Conservation (phyloP, 2,888 invertebrate species). For the Osedax frankpressi region DNA sequence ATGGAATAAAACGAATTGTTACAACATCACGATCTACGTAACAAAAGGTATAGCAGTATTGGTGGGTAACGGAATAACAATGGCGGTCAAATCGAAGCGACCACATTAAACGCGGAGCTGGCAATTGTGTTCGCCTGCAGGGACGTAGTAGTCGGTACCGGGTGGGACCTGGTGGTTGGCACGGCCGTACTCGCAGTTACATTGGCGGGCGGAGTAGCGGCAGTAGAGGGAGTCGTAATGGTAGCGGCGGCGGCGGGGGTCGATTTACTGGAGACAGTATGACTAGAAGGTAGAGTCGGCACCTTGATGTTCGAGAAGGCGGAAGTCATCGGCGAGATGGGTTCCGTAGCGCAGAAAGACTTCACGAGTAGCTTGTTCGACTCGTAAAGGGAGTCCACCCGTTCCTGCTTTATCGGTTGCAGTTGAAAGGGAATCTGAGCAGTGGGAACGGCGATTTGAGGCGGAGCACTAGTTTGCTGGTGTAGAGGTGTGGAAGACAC, state of each 20-base stretch:
- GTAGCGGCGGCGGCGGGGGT: not conserved
- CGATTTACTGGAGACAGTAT: not conserved
- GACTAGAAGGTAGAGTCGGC: not conserved
- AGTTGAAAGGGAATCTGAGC: no score
- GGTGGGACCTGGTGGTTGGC: not conserved
- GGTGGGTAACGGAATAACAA: no score
- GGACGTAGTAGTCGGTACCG: not conserved
- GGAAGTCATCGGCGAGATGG: not conserved
- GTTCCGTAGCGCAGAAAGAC: not conserved
- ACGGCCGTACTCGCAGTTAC: not conserved
- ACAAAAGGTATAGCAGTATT: no score
- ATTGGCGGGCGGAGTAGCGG: not conserved
- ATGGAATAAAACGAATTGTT: no score
- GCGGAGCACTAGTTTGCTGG: no score
- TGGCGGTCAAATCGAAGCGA: not conserved
- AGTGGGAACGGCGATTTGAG: no score
- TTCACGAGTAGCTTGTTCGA: not conserved
- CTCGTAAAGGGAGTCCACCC: not conserved
- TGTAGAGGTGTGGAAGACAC: no score
- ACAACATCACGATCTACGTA: no score
- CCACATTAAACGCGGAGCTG: not conserved
- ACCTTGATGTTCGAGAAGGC: not conserved
- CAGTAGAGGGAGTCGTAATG: not conserved
- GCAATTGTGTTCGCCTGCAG: not conserved
- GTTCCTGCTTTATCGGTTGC: not conserved